Conservation (phyloP, 1,140 invertebrate genomes). For the Sweltsa coloradensis region DNA sequence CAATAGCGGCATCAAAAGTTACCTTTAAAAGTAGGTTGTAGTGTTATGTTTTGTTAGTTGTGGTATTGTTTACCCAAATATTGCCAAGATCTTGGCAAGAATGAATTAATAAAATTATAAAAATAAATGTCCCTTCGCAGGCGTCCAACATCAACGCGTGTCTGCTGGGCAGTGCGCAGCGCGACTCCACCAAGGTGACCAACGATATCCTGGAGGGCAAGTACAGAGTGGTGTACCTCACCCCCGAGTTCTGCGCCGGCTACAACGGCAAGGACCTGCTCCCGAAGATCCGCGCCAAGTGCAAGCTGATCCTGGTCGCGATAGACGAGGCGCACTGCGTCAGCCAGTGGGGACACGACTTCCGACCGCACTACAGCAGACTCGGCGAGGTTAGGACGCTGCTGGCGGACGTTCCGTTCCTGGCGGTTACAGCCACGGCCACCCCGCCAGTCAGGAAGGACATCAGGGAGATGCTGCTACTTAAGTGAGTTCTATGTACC, state of each 20-base stretch:
- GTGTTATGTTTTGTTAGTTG: no score
- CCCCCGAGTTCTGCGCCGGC: constrained; percentile 45
- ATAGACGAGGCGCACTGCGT: constrained; percentile 76
- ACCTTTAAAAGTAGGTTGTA: no score
- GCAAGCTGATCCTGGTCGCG: constrained; percentile 62
- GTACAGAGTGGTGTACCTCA: constrained; percentile 48
- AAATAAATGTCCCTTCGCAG: no score
- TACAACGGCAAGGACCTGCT: constrained; percentile 23
- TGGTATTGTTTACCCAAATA: no score
- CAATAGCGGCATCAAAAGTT: no score
- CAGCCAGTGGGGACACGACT: constrained; percentile 80
- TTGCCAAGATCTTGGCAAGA: no score
- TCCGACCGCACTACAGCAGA: constrained; percentile 45
- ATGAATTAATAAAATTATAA: no score
- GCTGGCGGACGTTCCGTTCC: constrained; percentile 48
- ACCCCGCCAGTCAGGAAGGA: constrained; percentile 54
- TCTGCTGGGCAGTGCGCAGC: constrained; percentile 49
- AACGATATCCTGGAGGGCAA: constrained; percentile 33
- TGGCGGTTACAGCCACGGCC: constrained; percentile 70
- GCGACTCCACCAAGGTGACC: constrained; percentile 31
- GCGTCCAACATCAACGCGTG: constrained; percentile 44
- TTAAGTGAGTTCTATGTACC: no score
- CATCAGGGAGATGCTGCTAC: no score
- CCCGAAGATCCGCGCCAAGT: constrained; percentile 5
- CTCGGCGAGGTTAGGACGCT: constrained; percentile 37